phyloP scores from a whole-genome alignment of 2,113 vertebrate species.

The Pseudorasbora parva region DNA sequence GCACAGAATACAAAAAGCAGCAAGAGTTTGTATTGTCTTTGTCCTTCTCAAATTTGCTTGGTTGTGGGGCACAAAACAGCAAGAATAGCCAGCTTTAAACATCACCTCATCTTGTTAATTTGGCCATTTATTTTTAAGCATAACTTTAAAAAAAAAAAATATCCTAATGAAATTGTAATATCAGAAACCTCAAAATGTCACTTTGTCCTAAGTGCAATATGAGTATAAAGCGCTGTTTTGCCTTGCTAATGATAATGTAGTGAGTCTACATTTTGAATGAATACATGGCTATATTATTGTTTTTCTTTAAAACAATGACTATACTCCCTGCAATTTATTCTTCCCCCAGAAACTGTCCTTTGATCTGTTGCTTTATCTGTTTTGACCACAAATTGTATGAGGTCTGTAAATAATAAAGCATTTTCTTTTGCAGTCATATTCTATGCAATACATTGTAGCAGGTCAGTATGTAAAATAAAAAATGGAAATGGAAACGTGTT shows the following conservation, averaged over 20 bases:
- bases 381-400: conserved; percentile 14
- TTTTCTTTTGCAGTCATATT: conserved; percentile 55
- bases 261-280: conserved; percentile 34
- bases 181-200: conserved; percentile 48
- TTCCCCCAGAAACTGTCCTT: conserved; percentile 10
- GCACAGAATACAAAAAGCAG: conserved; percentile 34
- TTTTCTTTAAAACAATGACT: conserved; percentile 1
- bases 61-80: conserved; percentile 22
- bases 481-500: conserved; percentile 32
- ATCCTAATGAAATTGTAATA: conserved; percentile 53
- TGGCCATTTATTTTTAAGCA: conserved; percentile 20
- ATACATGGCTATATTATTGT: neutral
- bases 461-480: conserved; percentile 59
- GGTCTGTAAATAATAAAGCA: conserved; percentile 53
- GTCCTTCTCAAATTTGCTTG: neutral
- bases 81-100: conserved; percentile 46
- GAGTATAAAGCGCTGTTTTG: conserved; percentile 42
- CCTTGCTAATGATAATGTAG: conserved; percentile 38
- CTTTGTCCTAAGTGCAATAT: conserved; percentile 63
- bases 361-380: conserved; percentile 39
- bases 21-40: neutral
- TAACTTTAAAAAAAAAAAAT: too few species aligned
- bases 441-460: conserved; percentile 67
- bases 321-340: neutral
- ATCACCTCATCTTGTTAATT: conserved; percentile 13